Evolutionary conservation across 2,113 vertebrate genomes (phyloP).

Genomic region (Australoheros scitulus): DNA sequence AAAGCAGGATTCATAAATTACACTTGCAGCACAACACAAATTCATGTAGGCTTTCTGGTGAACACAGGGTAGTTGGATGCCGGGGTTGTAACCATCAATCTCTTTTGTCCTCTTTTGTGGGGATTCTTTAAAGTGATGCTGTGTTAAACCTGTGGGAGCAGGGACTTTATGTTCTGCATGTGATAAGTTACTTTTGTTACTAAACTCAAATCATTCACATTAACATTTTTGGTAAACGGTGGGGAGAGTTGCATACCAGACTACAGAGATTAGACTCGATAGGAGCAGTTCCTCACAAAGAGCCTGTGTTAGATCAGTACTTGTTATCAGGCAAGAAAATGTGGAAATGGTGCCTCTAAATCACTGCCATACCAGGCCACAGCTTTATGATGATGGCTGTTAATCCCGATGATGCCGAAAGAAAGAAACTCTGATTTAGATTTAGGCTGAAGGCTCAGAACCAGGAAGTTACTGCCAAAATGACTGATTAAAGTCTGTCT

Average conservation of each 20-base stretch:
- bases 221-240: not conserved
- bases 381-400: not conserved
- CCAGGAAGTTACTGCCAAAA: not conserved
- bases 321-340: not conserved
- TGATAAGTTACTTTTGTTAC: not conserved
- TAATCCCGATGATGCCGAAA: constrained; percentile 5
- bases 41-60: too few relatives aligned
- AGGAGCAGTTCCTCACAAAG: not conserved
- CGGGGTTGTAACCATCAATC: too few relatives aligned
- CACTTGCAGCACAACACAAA: too few relatives aligned
- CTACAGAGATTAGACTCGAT: not conserved
- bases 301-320: not conserved
- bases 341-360: not conserved
- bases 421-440: not conserved
- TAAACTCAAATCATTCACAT: not conserved
- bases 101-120: too few relatives aligned
- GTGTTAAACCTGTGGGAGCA: not conserved
- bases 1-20: too few relatives aligned
- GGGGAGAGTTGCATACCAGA: not conserved
- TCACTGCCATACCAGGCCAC: not conserved
- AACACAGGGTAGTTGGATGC: too few relatives aligned
- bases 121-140: not conserved
- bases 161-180: not conserved
- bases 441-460: not conserved
- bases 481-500: constrained; percentile 3